Conservation (phyloP, 1,140 invertebrate species). For the Drosophila chauvacae region DNA sequence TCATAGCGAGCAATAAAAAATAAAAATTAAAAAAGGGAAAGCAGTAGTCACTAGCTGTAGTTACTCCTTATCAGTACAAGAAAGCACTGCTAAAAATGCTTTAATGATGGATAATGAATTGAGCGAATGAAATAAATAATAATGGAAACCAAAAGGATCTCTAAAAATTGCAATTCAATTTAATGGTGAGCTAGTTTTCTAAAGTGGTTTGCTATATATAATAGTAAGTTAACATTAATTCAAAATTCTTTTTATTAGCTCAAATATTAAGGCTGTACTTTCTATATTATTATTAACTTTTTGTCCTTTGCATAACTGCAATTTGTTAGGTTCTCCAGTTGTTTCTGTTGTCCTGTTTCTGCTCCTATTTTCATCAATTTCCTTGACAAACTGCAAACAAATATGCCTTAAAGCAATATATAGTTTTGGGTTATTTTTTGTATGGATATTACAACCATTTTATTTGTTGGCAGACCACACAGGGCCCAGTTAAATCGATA, state of each 20-base stretch:
- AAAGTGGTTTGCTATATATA: background rate
- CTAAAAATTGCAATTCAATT: background rate
- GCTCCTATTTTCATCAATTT: background rate
- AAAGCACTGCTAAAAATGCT: background rate
- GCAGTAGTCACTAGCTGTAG: conserved; percentile 47
- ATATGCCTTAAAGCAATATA: background rate
- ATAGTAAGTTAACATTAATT: background rate
- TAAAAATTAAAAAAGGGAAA: conserved; percentile 29
- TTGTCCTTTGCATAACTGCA: background rate
- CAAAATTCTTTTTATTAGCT: background rate
- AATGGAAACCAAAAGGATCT: no score
- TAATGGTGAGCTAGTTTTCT: no score
- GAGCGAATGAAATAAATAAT: background rate
- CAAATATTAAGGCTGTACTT: background rate
- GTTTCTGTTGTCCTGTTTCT: no score
- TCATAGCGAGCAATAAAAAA: conserved; percentile 63
- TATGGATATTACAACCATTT: background rate
- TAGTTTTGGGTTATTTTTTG: background rate
- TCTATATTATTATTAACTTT: background rate
- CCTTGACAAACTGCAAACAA: conserved; percentile 6
- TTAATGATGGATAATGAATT: background rate
- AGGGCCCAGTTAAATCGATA: conserved; percentile 10
- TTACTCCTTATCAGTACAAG: conserved; percentile 2
- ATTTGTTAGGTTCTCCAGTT: no score
- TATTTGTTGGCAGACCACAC: conserved; percentile 1